phyloP scores from a whole-genome alignment of 2,113 vertebrate species.

The Equus quagga region DNA sequence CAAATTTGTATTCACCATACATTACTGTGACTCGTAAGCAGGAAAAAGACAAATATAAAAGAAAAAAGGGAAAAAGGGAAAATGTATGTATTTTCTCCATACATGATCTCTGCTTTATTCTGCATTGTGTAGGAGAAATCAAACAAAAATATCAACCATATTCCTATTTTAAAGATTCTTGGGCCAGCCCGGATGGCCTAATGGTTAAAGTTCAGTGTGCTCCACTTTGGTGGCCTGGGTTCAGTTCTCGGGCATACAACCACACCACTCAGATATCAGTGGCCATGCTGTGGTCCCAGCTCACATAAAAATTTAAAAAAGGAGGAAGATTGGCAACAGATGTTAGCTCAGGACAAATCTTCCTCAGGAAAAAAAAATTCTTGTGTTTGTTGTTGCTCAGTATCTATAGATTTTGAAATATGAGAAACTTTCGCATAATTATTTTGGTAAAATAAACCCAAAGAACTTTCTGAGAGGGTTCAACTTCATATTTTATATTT shows the following conservation, averaged over 20 bases:
- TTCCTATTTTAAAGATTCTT: not conserved
- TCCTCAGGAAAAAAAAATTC: too few relatives aligned
- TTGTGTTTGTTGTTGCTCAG: not conserved
- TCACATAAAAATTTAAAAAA: too few relatives aligned
- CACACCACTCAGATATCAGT: too few relatives aligned
- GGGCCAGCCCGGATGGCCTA: too few relatives aligned
- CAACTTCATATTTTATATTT: not conserved
- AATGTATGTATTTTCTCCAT: not conserved
- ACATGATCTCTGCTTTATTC: not conserved
- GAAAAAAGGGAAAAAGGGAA: not conserved
- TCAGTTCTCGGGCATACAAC: too few relatives aligned
- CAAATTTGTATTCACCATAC: not conserved
- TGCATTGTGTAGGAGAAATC: not conserved
- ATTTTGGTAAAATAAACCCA: conserved; percentile 40
- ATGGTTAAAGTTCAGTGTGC: too few relatives aligned
- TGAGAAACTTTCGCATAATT: not conserved
- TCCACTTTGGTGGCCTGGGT: too few relatives aligned
- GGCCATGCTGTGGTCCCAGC: too few relatives aligned
- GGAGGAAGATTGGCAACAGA: too few relatives aligned
- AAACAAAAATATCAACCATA: not conserved
- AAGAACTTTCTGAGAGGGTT: not conserved
- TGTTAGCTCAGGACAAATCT: too few relatives aligned
- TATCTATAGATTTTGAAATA: not conserved
- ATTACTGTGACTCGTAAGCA: not conserved
- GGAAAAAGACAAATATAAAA: not conserved